Conservation (phyloP, 1,140 invertebrate species). For the Dinoponera quadriceps region DNA sequence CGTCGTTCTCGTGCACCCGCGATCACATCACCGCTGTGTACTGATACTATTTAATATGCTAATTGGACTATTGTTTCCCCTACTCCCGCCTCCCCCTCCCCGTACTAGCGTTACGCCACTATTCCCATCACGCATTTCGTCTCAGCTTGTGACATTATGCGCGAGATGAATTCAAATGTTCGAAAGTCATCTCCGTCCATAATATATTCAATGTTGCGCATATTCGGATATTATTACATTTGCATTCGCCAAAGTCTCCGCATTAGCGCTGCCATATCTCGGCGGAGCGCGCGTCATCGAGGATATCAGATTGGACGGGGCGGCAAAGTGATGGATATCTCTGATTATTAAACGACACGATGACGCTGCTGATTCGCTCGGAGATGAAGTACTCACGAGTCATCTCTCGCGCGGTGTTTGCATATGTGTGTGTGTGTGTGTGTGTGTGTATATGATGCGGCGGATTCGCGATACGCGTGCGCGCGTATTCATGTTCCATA, state of each 20-base stretch:
- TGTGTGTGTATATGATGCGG: slow-evolving; percentile 33
- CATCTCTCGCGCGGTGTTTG: neutral
- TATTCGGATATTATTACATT: slow-evolving; percentile 39
- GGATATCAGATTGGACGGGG: slow-evolving; percentile 48
- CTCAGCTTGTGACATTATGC: slow-evolving; percentile 44
- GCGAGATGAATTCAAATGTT: slow-evolving; percentile 53
- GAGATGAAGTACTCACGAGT: slow-evolving; percentile 58
- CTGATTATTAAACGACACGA: slow-evolving; percentile 49
- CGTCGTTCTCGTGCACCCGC: neutral
- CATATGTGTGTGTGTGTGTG: too few relatives aligned
- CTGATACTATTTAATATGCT: slow-evolving; percentile 35
- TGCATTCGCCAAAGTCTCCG: slow-evolving; percentile 43
- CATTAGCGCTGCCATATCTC: slow-evolving; percentile 1
- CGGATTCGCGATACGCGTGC: slow-evolving; percentile 21
- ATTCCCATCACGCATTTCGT: slow-evolving; percentile 53
- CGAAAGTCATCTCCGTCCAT: slow-evolving; percentile 44
- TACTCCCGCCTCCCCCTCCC: neutral
- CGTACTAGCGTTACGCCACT: slow-evolving; percentile 50
- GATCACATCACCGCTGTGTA: neutral
- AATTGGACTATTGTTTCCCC: slow-evolving; percentile 46
- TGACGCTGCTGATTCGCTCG: slow-evolving; percentile 46
- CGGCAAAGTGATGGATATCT: slow-evolving; percentile 53
- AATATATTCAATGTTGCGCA: slow-evolving; percentile 43
- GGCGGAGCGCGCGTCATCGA: slow-evolving; percentile 40
- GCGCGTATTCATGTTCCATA: slow-evolving; percentile 55